phyloP scores from a whole-genome alignment of 2,888 invertebrate genomes.

The Teleogryllus oceanicus region DNA sequence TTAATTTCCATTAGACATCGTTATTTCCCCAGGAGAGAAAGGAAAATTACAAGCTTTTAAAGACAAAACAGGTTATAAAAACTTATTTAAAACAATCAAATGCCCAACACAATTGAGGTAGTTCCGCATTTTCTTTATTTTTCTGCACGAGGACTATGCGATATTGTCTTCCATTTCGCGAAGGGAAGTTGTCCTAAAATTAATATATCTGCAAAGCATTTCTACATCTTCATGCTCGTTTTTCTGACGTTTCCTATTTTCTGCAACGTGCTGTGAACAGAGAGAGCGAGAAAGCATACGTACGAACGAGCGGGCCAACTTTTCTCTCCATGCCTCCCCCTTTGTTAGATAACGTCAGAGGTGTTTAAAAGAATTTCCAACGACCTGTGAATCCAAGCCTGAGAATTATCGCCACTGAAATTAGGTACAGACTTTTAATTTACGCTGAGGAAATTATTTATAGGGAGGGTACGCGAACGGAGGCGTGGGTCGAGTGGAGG shows the following conservation, averaged over 20 bases:
- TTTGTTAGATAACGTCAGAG: not conserved
- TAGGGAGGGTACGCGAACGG: not conserved
- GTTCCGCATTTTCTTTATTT: no score
- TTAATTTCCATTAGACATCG: no score
- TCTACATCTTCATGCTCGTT: not conserved
- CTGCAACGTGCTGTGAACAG: not conserved
- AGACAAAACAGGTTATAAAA: no score
- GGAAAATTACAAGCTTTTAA: no score
- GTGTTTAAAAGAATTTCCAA: slow-evolving; percentile 18
- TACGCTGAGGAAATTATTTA: slow-evolving; percentile 9
- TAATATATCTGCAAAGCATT: not conserved
- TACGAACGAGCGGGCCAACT: not conserved
- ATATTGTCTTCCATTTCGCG: no score
- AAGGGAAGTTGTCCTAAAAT: no score
- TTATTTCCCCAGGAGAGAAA: no score
- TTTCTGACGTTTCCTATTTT: not conserved
- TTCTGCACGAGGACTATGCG: no score
- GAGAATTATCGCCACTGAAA: slow-evolving; percentile 4
- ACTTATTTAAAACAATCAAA: no score
- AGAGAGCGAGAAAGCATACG: slow-evolving; percentile 6
- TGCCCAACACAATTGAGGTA: no score
- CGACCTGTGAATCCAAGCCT: slow-evolving; percentile 1
- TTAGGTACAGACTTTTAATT: slow-evolving; percentile 18
- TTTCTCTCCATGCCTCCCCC: not conserved
- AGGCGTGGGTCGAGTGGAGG: slow-evolving; percentile 7